These are phyloP conservation scores for Bibio marci DNA, from an alignment of 2,888 invertebrate species.

Conservation along the genomic window DNA sequence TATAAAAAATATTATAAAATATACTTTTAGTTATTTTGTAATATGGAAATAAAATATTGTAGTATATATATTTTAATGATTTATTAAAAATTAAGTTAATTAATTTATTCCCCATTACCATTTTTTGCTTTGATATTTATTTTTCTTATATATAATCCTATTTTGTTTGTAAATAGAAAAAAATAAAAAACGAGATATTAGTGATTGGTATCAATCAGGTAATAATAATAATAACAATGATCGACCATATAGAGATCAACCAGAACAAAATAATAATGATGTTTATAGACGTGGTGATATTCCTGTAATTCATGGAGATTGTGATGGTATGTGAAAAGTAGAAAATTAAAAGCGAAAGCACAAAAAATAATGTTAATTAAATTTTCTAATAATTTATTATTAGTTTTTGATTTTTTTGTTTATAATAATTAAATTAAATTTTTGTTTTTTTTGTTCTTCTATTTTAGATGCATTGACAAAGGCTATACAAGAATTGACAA, in stretches of 20 bases:
- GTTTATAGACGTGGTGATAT: conserved; percentile 44
- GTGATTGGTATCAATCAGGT: conserved; percentile 20
- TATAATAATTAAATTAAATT: neutral
- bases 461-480: conserved; percentile 43
- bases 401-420: conserved; percentile 1
- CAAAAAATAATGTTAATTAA: too few relatives aligned
- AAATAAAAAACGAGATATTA: conserved; percentile 29
- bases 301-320: conserved; percentile 39
- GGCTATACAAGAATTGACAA: conserved; percentile 46
- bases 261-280: conserved; percentile 26
- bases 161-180: conserved; percentile 20
- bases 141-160: neutral
- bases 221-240: too few relatives aligned
- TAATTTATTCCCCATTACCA: too few relatives aligned
- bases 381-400: too few relatives aligned
- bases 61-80: too few relatives aligned
- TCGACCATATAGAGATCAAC: conserved; percentile 25
- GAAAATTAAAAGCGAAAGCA: too few relatives aligned
- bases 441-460: neutral
- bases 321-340: conserved; percentile 32
- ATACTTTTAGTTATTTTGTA: too few relatives aligned
- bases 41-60: too few relatives aligned
- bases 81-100: too few relatives aligned
- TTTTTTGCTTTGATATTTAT: too few relatives aligned
- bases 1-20: too few relatives aligned